Evolutionary conservation across 2,797 vertebrate genomes (phyloP).

Genomic region (Arremon brunneinucha): DNA sequence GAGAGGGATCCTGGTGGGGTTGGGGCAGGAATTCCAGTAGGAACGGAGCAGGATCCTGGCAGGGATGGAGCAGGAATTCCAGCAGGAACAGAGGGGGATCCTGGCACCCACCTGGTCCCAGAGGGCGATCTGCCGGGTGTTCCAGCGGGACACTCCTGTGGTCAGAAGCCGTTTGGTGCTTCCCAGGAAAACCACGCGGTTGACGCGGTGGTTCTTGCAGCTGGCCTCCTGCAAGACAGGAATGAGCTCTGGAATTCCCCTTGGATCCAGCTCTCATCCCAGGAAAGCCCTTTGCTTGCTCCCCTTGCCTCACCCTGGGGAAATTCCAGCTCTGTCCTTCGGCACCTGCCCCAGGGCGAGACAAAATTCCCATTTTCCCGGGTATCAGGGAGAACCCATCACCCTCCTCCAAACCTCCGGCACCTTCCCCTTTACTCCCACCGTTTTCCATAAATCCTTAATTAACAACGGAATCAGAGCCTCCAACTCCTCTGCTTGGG

Average conservation of each 20-base stretch:
- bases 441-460: background rate
- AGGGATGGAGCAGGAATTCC: background rate
- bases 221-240: slow-evolving; percentile 82
- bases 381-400: background rate
- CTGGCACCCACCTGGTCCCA: slow-evolving; percentile 92
- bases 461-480: background rate
- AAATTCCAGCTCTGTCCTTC: background rate
- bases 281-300: background rate
- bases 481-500: background rate
- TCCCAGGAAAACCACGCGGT: slow-evolving; percentile 94
- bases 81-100: accelerated
- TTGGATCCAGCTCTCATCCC: too few relatives aligned
- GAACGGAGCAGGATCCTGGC: accelerated
- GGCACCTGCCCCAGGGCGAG: accelerated
- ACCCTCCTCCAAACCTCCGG: background rate
- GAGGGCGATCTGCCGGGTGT: slow-evolving; percentile 94
- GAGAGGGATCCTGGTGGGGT: background rate
- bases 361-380: accelerated
- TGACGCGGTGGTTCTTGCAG: slow-evolving; percentile 96
- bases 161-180: slow-evolving; percentile 93
- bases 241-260: background rate
- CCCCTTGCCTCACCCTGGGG: accelerated
- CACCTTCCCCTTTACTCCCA: accelerated
- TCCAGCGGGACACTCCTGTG: slow-evolving; percentile 96
- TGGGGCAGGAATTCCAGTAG: too few relatives aligned